Percentiles rank a stretch among this genome's conserved stretches.
Evolutionary conservation across 2,113 vertebrate genomes (phyloP).

Genomic region (Strix aluco): DNA sequence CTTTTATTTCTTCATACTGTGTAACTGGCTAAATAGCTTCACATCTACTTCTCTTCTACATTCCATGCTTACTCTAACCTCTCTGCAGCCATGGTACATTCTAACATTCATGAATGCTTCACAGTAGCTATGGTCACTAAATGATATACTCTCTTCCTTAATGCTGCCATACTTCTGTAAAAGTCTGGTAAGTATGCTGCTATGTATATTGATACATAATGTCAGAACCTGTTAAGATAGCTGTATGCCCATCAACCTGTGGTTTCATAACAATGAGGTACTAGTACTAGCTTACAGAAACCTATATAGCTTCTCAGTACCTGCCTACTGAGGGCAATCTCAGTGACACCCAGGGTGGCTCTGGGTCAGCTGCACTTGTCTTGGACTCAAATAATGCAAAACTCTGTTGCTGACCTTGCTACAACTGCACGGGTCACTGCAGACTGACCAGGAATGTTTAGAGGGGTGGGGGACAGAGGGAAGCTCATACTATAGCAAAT

Average conservation of each 20-base stretch:
- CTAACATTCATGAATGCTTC: background rate
- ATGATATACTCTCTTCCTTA: conserved; percentile 64
- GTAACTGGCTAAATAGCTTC: background rate
- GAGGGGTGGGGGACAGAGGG: background rate
- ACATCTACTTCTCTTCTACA: background rate
- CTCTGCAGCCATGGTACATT: background rate
- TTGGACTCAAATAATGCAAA: background rate
- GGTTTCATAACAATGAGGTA: background rate
- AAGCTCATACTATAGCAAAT: background rate
- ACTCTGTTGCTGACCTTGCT: background rate
- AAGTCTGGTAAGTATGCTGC: conserved; percentile 74
- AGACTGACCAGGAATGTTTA: background rate
- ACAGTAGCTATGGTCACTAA: conserved; percentile 31
- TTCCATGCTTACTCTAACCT: background rate
- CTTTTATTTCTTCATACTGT: background rate
- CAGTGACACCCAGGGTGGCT: accelerated
- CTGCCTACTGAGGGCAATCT: background rate
- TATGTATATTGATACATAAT: background rate
- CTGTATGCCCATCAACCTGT: background rate
- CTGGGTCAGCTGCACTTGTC: background rate
- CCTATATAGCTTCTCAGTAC: background rate
- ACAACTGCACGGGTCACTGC: background rate
- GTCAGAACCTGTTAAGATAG: background rate
- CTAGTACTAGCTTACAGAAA: background rate
- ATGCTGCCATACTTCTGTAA: conserved; percentile 74